Conservation (phyloP, 2,888 invertebrate genomes). For the Nysson spinosus region DNA sequence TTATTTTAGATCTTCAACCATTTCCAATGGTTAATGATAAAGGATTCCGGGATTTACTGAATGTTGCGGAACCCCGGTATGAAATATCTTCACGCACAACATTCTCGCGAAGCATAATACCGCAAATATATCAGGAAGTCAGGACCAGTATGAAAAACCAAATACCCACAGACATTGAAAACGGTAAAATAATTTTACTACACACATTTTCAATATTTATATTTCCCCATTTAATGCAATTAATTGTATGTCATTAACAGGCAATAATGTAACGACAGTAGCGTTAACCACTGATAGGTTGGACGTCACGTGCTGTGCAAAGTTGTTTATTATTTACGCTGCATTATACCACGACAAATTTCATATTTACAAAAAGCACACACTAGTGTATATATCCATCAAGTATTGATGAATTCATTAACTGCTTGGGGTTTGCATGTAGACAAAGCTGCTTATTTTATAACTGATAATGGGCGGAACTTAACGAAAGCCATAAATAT, state of each 20-base stretch:
- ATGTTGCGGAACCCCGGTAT: background rate
- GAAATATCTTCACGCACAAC: background rate
- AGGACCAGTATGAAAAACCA: too few relatives aligned
- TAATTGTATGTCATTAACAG: background rate
- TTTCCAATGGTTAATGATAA: background rate
- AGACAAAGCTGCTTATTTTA: background rate
- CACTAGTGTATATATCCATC: too few relatives aligned
- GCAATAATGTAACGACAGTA: background rate
- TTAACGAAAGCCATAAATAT: background rate
- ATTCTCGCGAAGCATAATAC: background rate
- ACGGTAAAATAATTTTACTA: too few relatives aligned
- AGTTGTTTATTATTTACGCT: constrained; percentile 1
- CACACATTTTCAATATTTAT: too few relatives aligned
- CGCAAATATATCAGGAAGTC: background rate
- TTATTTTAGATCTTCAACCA: background rate
- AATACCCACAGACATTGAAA: background rate
- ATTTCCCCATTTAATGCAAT: too few relatives aligned
- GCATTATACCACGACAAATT: background rate
- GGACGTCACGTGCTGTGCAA: constrained; percentile 7
- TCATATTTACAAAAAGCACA: too few relatives aligned
- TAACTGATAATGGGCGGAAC: background rate
- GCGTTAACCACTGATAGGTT: constrained; percentile 6
- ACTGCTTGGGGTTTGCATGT: constrained; percentile 1
- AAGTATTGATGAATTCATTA: too few relatives aligned
- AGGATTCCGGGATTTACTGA: background rate